These are phyloP conservation scores for Brachionus paranguensis DNA, from an alignment of 1,140 invertebrate genomes.

Conservation along the genomic window DNA sequence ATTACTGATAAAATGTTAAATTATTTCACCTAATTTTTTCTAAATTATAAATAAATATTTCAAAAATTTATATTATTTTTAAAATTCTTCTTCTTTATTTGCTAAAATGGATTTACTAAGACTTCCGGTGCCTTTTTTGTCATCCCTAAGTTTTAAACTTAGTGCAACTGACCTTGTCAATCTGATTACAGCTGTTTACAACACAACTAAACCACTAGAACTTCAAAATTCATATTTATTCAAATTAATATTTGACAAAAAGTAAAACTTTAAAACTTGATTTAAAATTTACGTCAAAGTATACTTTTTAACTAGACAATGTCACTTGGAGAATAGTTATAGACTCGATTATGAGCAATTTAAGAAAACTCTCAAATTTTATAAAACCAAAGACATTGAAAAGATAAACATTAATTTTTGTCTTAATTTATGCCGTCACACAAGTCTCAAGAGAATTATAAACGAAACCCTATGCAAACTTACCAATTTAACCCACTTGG, in stretches of 20 bases:
- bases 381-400: not conserved
- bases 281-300: not conserved
- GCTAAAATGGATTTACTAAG: not conserved
- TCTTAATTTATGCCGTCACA: not conserved
- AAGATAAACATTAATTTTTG: not conserved
- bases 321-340: not conserved
- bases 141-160: not conserved
- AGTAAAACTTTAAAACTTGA: not conserved
- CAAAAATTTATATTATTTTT: not conserved
- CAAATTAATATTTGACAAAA: not conserved
- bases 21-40: too few relatives aligned
- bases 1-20: too few relatives aligned
- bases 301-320: not conserved
- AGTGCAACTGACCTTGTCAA: not conserved
- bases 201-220: not conserved
- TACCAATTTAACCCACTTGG: not conserved
- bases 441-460: not conserved
- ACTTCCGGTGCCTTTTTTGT: not conserved
- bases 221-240: not conserved
- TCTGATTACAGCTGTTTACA: not conserved
- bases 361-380: not conserved
- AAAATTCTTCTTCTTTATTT: not conserved
- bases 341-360: not conserved
- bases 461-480: not conserved
- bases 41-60: not conserved